Percentiles rank a stretch among this genome's conserved stretches.
phyloP scores from a whole-genome alignment of 2,888 invertebrate genomes.

The Myopa tessellatipennis region DNA sequence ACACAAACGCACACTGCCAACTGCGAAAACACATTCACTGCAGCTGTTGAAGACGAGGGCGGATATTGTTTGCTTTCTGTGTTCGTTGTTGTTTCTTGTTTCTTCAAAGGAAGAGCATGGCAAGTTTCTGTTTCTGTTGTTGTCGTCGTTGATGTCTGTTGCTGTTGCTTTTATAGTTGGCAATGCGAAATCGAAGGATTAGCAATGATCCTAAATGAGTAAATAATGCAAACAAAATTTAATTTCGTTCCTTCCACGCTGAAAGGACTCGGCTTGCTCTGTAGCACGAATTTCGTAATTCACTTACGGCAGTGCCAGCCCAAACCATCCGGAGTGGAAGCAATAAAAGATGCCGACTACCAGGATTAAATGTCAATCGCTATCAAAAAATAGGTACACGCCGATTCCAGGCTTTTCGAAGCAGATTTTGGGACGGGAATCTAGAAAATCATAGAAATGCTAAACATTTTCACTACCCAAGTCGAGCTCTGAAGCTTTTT shows the following conservation, averaged over 20 bases:
- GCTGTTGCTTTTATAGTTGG: slow-evolving; percentile 41
- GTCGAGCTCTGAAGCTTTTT: too few relatives aligned
- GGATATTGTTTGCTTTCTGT: background rate
- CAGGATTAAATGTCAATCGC: slow-evolving; percentile 32
- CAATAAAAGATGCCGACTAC: slow-evolving; percentile 7
- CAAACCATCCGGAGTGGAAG: background rate
- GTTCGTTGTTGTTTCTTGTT: background rate
- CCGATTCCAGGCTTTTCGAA: too few relatives aligned
- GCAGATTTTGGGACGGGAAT: too few relatives aligned
- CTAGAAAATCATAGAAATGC: too few relatives aligned
- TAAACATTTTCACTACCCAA: too few relatives aligned
- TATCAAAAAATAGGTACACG: background rate
- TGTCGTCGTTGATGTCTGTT: slow-evolving; percentile 7
- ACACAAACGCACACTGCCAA: slow-evolving; percentile 19
- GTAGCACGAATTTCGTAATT: slow-evolving; percentile 11
- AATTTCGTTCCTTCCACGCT: slow-evolving; percentile 61
- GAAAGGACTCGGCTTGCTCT: slow-evolving; percentile 42
- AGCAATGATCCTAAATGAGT: slow-evolving; percentile 56
- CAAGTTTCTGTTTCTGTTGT: slow-evolving; percentile 6
- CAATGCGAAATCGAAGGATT: slow-evolving; percentile 52
- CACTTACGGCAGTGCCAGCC: slow-evolving; percentile 3
- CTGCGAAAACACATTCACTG: background rate
- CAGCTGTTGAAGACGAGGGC: slow-evolving; percentile 1
- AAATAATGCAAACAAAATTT: slow-evolving; percentile 63
- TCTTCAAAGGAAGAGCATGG: background rate